Evolutionary conservation across 2,113 vertebrate species (phyloP), one percentile per base, ranked within the genome.

Genomic region (Desmodus rotundus): DNA sequence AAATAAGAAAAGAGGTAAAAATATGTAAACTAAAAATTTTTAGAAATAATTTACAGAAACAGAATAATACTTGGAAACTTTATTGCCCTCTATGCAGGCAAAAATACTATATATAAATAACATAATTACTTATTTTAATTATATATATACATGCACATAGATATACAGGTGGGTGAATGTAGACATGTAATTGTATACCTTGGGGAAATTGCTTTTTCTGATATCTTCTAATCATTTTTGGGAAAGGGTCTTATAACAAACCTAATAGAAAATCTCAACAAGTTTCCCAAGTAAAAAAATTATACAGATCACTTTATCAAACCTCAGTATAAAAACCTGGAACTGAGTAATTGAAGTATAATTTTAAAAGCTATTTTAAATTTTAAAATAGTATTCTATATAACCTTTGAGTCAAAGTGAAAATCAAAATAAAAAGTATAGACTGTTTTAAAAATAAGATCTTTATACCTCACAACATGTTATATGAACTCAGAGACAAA

Each of bases 41-140:
- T 96, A 87, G 47, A 52, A 74, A 87, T 76, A 76, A 81, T 58
- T 87, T 61, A 82, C 17, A 82, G 68, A 63, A 65, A 82, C 6
- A 93, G 80, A 81, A 56, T 93, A 93, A 24, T 26, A 54, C n/a
- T 47, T 91, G n/a, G 56, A 76, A 93, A 82, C 10, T 82, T 89
- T 68, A 93, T 61, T 96, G 38, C 11, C 22, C 28, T 67, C 33
- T 87, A 43, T 72, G 13, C 13, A 91, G 50, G 45, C 4, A 67
- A 90, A 90, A 78, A 73, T 73, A 63, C 12, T 68, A 87, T 5
- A 67, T 45, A 3, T 33, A 31, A 88, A 83, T 80, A 68, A 67
- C 26, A 61, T 41, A 89, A 93, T 76, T 50, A 70, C 50, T 86
- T 6, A 36, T 22, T 67, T 36, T 74, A 68, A 87, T 61, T 76